Conservation (phyloP, 2,797 vertebrate species). For the Chelon auratus region DNA sequence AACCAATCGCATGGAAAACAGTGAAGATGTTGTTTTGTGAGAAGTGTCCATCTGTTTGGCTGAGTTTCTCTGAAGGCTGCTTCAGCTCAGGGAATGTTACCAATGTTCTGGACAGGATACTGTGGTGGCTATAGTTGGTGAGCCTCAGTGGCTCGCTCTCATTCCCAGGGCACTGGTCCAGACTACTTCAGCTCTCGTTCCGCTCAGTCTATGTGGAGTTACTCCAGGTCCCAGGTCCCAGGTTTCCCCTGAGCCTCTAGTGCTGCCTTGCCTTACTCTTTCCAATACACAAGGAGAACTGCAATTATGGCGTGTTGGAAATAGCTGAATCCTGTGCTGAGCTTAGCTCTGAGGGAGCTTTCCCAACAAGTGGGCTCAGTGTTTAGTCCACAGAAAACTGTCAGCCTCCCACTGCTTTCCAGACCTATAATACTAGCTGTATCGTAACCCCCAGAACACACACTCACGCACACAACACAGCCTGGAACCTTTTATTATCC, state of each 20-base stretch:
- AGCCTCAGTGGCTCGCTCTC: slow-evolving; percentile 53
- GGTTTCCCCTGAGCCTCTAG: slow-evolving; percentile 60
- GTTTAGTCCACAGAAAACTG: slow-evolving; percentile 73
- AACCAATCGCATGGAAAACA: slow-evolving; percentile 45
- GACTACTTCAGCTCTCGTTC: slow-evolving; percentile 31
- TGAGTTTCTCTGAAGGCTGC: slow-evolving; percentile 56
- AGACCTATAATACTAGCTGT: slow-evolving; percentile 74
- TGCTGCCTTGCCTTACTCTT: slow-evolving; percentile 50
- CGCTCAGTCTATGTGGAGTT: slow-evolving; percentile 21
- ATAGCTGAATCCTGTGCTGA: slow-evolving; percentile 67
- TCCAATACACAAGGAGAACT: slow-evolving; percentile 63
- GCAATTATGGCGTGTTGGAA: slow-evolving; percentile 79
- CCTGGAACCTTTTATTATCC: slow-evolving; percentile 73
- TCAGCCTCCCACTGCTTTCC: slow-evolving; percentile 61
- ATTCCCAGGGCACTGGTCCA: slow-evolving; percentile 61
- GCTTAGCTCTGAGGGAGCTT: slow-evolving; percentile 65
- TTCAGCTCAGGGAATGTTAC: slow-evolving; percentile 60
- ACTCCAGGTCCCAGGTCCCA: slow-evolving; percentile 59
- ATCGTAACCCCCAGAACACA: slow-evolving; percentile 5
- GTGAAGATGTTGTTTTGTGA: slow-evolving; percentile 49
- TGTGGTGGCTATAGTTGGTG: slow-evolving; percentile 70
- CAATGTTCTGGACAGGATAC: slow-evolving; percentile 72
- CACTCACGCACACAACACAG: slow-evolving; percentile 43
- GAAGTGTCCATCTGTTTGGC: slow-evolving; percentile 60
- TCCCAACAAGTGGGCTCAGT: slow-evolving; percentile 72